Evolutionary conservation across 2,797 vertebrate species (phyloP).

Genomic region (Muraenolepis orangiensis): DNA sequence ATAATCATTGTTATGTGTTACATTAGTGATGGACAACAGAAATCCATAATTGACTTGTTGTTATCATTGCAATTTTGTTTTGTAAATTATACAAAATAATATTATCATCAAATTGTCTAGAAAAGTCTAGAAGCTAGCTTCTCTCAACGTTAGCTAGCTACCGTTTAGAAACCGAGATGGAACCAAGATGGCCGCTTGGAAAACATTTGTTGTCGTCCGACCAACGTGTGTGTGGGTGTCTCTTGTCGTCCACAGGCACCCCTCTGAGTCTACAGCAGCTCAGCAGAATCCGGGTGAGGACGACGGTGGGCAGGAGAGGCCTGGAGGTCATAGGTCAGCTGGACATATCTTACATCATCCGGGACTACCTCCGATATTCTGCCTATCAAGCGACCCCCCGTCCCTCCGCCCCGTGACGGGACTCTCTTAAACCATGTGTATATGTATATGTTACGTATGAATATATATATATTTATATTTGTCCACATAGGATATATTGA

Average conservation of each 20-base stretch:
- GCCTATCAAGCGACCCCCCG: constrained; percentile 12
- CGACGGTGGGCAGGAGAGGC: constrained; percentile 68
- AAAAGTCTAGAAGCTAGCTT: no score
- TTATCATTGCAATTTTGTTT: no score
- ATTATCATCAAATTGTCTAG: no score
- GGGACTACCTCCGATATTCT: constrained; percentile 69
- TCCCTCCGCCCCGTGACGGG: background rate
- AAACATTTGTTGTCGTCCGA: background rate
- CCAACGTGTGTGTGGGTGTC: background rate
- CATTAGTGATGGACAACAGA: no score
- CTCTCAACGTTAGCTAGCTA: no score
- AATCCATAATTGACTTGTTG: no score
- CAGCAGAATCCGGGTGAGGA: constrained; percentile 78
- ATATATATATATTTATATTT: no score
- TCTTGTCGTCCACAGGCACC: constrained; percentile 55
- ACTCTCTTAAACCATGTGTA: background rate
- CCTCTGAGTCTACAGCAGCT: constrained; percentile 83
- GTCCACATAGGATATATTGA: background rate
- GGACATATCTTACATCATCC: constrained; percentile 72
- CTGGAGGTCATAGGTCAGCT: constrained; percentile 75
- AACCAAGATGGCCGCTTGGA: background rate
- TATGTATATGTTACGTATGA: background rate
- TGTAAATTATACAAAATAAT: no score
- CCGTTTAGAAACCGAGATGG: no score
- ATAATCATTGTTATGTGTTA: no score